Percentiles rank a stretch among this genome's conserved stretches.
Evolutionary conservation across 2,113 vertebrate genomes (phyloP).

Genomic region (Daphoenositta chrysoptera): DNA sequence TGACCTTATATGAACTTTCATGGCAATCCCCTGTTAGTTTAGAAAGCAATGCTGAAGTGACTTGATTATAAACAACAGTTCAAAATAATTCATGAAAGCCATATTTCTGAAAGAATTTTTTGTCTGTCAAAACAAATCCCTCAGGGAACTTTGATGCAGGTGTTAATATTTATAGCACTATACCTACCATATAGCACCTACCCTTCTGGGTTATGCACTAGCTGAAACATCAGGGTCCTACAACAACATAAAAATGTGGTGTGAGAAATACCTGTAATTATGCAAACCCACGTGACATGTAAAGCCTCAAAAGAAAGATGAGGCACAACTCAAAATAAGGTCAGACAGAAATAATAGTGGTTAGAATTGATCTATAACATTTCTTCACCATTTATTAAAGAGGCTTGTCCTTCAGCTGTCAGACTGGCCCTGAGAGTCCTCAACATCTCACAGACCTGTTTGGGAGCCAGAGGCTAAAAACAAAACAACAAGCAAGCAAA

Average conservation of each 20-base stretch:
- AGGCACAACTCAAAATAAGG: not conserved
- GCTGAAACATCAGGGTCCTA: not conserved
- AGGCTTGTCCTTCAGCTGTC: not conserved
- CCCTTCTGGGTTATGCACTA: not conserved
- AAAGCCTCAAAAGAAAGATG: not conserved
- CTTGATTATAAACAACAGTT: not conserved
- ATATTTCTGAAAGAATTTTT: not conserved
- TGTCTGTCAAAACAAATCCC: not conserved
- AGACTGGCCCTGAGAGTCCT: not conserved
- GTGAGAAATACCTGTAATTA: not conserved
- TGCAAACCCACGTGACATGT: not conserved
- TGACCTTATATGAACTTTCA: not conserved
- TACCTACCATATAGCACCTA: not conserved
- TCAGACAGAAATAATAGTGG: not conserved
- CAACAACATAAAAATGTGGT: not conserved
- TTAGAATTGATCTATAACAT: not conserved
- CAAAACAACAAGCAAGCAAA: not conserved
- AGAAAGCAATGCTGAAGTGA: not conserved
- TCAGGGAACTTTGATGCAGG: not conserved
- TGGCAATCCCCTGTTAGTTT: not conserved
- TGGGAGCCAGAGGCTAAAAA: not conserved
- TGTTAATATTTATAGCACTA: not conserved
- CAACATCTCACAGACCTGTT: not conserved
- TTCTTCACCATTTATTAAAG: not conserved
- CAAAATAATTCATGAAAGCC: not conserved